phyloP scores from a whole-genome alignment of 2,113 vertebrate genomes.

The Chaenogobius annularis region DNA sequence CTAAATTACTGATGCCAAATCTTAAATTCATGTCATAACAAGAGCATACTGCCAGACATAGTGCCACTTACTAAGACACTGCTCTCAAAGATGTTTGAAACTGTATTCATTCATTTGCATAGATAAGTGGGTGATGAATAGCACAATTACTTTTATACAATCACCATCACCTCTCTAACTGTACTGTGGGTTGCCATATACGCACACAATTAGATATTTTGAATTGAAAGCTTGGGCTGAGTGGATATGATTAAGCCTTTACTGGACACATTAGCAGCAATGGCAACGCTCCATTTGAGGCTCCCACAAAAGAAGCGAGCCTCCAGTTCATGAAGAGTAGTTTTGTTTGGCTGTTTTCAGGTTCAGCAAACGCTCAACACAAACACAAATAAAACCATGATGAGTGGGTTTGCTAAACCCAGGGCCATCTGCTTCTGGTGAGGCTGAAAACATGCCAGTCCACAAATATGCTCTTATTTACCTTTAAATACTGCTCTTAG shows the following conservation, averaged over 20 bases:
- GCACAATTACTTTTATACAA: constrained; percentile 1
- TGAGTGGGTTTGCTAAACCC: constrained; percentile 2
- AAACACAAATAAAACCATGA: constrained; percentile 1
- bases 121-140: neutral
- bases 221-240: neutral
- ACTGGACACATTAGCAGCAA: constrained; percentile 6
- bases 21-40: constrained; percentile 22
- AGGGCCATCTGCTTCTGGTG: constrained; percentile 8
- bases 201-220: neutral
- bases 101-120: neutral
- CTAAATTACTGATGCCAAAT: constrained; percentile 23
- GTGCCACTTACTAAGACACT: constrained; percentile 5
- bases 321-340: constrained; percentile 1
- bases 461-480: constrained; percentile 1
- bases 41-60: neutral
- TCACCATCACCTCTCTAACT: neutral
- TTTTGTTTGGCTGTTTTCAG: constrained; percentile 8
- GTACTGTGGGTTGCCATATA: neutral
- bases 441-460: neutral
- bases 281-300: constrained; percentile 4
- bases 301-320: neutral
- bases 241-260: constrained; percentile 9
- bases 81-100: neutral
- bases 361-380: neutral
- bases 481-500: neutral